These are phyloP conservation scores for Athrips mouffetella DNA, from an alignment of 2,888 invertebrate species.

Conservation along the genomic window DNA sequence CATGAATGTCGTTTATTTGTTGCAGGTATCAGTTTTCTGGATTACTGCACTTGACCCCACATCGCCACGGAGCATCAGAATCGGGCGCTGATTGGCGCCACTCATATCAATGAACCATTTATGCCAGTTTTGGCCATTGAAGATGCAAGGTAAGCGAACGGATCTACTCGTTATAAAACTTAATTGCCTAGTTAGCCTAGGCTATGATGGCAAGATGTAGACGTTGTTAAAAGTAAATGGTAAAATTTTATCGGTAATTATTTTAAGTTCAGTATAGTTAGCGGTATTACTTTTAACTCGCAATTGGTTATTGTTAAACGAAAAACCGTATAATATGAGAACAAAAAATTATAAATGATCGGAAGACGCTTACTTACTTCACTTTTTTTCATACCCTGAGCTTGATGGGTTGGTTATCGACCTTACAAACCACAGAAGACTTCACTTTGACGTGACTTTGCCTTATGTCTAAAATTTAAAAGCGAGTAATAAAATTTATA, in stretches of 20 bases:
- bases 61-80: conserved; percentile 77
- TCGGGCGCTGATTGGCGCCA: conserved; percentile 74
- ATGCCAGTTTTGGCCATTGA: conserved; percentile 81
- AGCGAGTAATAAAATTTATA: too few relatives aligned
- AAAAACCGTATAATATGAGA: too few relatives aligned
- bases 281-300: neutral
- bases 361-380: too few relatives aligned
- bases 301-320: neutral
- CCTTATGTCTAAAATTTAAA: too few relatives aligned
- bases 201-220: neutral
- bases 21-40: conserved; percentile 30
- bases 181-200: conserved; percentile 10
- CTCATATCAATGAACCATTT: conserved; percentile 80
- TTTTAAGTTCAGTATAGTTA: conserved; percentile 1
- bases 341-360: too few relatives aligned
- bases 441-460: too few relatives aligned
- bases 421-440: too few relatives aligned
- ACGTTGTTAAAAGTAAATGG: conserved; percentile 6
- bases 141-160: conserved; percentile 78
- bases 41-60: conserved; percentile 30
- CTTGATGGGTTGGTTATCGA: too few relatives aligned
- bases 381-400: too few relatives aligned
- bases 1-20: conserved; percentile 23
- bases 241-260: conserved; percentile 5
- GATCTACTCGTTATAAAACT: neutral